phyloP scores from a whole-genome alignment of 2,888 invertebrate genomes.

The Oasisia sp. region DNA sequence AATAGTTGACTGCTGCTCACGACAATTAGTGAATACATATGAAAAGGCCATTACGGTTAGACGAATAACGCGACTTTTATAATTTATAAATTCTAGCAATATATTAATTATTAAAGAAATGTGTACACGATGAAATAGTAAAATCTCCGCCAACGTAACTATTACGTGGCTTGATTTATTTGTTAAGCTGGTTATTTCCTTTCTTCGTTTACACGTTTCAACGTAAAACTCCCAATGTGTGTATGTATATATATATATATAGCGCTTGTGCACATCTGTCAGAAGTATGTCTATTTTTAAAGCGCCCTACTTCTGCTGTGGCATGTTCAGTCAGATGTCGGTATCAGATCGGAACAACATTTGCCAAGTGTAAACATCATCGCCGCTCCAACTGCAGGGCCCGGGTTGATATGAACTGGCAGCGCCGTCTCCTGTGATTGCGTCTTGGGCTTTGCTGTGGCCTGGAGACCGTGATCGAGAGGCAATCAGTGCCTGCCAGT shows the following conservation, averaged over 20 bases:
- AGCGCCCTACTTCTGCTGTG: background rate
- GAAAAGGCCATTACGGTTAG: background rate
- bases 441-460: background rate
- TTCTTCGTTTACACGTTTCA: background rate
- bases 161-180: background rate
- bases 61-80: background rate
- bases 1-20: no score
- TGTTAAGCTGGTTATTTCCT: background rate
- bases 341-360: conserved; percentile 6
- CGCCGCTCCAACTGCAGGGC: background rate
- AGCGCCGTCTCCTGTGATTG: background rate
- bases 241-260: background rate
- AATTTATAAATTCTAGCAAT: background rate
- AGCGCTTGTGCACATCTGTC: background rate
- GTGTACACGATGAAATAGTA: no score
- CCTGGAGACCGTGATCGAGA: background rate
- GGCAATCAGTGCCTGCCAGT: background rate
- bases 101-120: no score
- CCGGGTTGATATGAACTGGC: background rate
- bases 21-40: background rate
- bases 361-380: background rate
- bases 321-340: conserved; percentile 12
- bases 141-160: background rate
- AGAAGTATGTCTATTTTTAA: background rate
- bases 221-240: background rate